Percentiles rank a stretch among this genome's conserved stretches.
Evolutionary conservation across 2,797 vertebrate genomes (phyloP).

Genomic region (Anas georgica): DNA sequence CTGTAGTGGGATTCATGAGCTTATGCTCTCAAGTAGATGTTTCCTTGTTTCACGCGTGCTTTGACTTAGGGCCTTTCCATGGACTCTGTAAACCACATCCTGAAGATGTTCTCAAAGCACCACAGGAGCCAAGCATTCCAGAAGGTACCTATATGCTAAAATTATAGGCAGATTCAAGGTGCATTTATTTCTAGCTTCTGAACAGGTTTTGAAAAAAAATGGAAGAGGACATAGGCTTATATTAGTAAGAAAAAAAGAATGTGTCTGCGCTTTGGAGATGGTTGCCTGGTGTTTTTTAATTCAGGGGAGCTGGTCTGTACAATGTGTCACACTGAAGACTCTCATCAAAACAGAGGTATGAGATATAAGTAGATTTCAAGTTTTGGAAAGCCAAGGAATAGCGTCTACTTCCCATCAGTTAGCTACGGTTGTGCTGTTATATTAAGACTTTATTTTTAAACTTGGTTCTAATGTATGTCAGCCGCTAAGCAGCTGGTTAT

Average conservation of each 20-base stretch:
- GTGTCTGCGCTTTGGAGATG: neutral
- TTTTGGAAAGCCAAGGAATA: neutral
- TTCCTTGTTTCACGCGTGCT: constrained; percentile 78
- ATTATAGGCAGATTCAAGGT: neutral
- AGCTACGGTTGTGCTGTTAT: neutral
- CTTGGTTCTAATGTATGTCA: neutral
- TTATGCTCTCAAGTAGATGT: constrained; percentile 80
- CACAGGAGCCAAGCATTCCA: neutral
- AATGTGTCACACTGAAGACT: neutral
- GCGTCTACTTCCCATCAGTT: neutral
- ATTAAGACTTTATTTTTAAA: neutral
- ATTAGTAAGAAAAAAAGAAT: neutral
- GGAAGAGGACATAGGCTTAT: neutral
- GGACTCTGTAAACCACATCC: constrained; percentile 79
- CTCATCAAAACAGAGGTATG: neutral
- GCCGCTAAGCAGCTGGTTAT: neutral
- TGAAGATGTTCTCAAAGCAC: constrained; percentile 61
- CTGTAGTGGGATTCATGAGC: constrained; percentile 86
- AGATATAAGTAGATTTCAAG: neutral
- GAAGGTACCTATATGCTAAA: constrained; percentile 47
- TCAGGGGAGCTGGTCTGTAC: neutral
- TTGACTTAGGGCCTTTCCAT: constrained; percentile 83
- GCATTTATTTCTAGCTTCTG: neutral
- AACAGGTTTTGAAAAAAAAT: neutral
- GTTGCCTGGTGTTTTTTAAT: neutral